Evolutionary conservation across 2,888 invertebrate species (phyloP), one percentile per base, ranked within the genome.

Genomic region (Caradrina clavipalpis): DNA sequence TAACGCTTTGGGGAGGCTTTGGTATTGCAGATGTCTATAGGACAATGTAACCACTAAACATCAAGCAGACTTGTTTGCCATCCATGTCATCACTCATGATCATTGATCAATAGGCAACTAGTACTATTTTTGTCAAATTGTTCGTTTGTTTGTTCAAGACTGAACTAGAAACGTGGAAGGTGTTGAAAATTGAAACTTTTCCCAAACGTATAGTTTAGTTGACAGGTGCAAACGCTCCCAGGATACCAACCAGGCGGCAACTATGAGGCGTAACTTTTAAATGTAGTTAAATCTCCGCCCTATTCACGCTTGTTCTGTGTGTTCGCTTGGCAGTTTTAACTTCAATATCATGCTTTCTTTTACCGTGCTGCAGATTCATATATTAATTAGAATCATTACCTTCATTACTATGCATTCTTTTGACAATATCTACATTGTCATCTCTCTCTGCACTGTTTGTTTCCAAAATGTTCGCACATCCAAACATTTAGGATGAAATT

Each of bases 211-310:
- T 60, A 31, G 51, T 75, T 67, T 31, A 55, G 59, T 67, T 75
- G 22, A 56, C 13, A 49, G 17, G 17, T 49, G 39, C 47, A 76
- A 76, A 57, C 17, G 69, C 50, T 76, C 60, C 73, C 69, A 26
- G 53, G 76, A 45, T 57, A 76, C 68, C 69, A 56, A 57, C 31
- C 42, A 31, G 11, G n/a, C 35, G 19, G 66, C 15, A 73, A 66
- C 68, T 73, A 74, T 66, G 50, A 75, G 56, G 50, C 26, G 50
- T 51, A 53, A 75, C 56, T 75, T 73, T 75, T 65, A 59, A 59
- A 72, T 66, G 54, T 39, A 59, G 67, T 73, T 74, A 73, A 61
- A 76, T 53, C 60, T 56, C 31, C 56, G 4, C 15, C 11, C 17
- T 58, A 58, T 54, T 17, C 22, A 39, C 21, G 35, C 11, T 72